Conservation (phyloP, 2,113 vertebrate genomes). For the Vulpes lagopus region DNA sequence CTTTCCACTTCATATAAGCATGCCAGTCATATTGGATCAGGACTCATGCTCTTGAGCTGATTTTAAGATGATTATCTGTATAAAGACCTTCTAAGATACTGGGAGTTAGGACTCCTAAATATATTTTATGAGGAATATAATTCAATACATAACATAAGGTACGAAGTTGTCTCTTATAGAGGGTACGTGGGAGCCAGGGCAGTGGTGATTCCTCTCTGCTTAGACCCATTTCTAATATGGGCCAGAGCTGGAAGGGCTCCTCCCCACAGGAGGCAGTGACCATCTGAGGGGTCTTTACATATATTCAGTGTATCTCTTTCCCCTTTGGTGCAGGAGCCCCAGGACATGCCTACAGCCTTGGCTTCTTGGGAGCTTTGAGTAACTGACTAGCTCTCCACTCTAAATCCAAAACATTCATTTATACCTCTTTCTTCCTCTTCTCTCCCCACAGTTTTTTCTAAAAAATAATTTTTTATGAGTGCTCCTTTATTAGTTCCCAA, state of each 20-base stretch:
- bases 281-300: fast-evolving
- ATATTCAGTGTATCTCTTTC: not conserved
- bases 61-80: not conserved
- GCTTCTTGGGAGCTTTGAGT: not conserved
- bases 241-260: no score
- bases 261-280: fast-evolving
- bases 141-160: not conserved
- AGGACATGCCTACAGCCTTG: not conserved
- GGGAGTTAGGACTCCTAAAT: no score
- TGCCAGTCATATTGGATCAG: not conserved
- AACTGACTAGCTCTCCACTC: not conserved
- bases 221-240: fast-evolving
- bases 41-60: not conserved
- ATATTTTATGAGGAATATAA: not conserved
- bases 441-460: not conserved
- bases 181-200: not conserved
- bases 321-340: no score
- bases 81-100: not conserved
- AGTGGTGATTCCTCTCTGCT: not conserved
- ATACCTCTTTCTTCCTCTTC: not conserved
- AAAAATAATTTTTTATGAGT: not conserved
- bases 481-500: not conserved
- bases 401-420: not conserved
- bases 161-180: not conserved
- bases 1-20: not conserved